Percentiles rank a stretch among this genome's conserved stretches.
Conservation (phyloP, 2,888 invertebrate species). For the Campaea margaritaria region DNA sequence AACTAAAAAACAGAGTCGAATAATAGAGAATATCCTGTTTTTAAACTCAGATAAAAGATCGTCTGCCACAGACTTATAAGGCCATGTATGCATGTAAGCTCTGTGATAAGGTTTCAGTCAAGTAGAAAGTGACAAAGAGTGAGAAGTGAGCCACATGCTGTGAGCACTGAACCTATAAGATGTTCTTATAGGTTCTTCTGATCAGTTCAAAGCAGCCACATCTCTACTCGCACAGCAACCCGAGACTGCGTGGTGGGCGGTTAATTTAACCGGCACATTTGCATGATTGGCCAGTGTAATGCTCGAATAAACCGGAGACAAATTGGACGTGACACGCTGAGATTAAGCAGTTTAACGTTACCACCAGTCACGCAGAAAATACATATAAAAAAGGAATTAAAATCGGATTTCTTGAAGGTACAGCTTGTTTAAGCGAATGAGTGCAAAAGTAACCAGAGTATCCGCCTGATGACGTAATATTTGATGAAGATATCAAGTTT, state of each 20-base stretch:
- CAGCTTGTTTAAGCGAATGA: background rate
- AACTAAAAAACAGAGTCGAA: no score
- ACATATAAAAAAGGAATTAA: slow-evolving; percentile 4
- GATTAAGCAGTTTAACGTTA: slow-evolving; percentile 22
- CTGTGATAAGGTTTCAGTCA: no score
- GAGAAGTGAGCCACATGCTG: no score
- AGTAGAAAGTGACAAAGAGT: no score
- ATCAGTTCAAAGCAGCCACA: slow-evolving; percentile 1
- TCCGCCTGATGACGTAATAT: background rate
- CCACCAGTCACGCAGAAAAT: slow-evolving; percentile 13
- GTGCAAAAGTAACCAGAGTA: background rate
- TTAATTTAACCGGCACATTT: slow-evolving; percentile 39
- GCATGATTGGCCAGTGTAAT: slow-evolving; percentile 37
- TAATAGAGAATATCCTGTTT: no score
- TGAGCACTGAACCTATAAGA: background rate
- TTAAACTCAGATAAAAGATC: no score
- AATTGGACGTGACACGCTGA: slow-evolving; percentile 27
- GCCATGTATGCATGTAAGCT: no score
- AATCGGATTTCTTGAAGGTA: background rate
- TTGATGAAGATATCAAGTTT: background rate
- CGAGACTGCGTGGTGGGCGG: slow-evolving; percentile 39
- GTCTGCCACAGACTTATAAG: no score
- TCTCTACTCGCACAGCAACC: slow-evolving; percentile 5
- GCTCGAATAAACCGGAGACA: slow-evolving; percentile 30
- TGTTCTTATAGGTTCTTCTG: no score